phyloP scores from a whole-genome alignment of 2,113 vertebrate genomes.

The Phyllostomus hastatus region DNA sequence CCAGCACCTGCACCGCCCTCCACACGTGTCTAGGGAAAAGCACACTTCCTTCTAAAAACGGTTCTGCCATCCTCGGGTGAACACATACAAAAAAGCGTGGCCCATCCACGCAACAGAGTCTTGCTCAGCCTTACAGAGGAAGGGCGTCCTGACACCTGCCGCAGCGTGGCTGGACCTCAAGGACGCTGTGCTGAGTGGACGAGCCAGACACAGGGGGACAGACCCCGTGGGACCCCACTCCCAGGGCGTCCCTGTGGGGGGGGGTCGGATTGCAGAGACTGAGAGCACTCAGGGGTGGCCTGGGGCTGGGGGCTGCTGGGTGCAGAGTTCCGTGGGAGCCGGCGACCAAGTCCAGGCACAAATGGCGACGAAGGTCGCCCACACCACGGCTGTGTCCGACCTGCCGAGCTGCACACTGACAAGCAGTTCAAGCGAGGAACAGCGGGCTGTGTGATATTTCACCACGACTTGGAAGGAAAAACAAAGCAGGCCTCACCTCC shows the following conservation, averaged over 20 bases:
- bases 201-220: not conserved
- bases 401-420: not conserved
- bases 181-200: fast-evolving
- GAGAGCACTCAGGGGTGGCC: fast-evolving
- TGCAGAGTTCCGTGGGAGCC: not conserved
- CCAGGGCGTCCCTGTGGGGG: fast-evolving
- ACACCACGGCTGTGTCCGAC: fast-evolving
- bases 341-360: fast-evolving
- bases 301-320: fast-evolving
- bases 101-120: fast-evolving
- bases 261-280: fast-evolving
- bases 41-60: fast-evolving
- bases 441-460: not conserved
- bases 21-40: fast-evolving
- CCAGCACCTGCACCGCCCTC: fast-evolving
- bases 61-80: fast-evolving
- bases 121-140: fast-evolving
- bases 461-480: not conserved
- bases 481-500: not conserved
- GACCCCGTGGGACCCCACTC: fast-evolving
- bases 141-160: fast-evolving
- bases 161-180: fast-evolving
- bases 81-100: fast-evolving
- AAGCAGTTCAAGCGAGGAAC: too few species aligned
- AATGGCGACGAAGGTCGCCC: fast-evolving